Base-by-base conservation (phyloP, 2,888 invertebrate genomes). In the Strigamia crassipes region DNA sequence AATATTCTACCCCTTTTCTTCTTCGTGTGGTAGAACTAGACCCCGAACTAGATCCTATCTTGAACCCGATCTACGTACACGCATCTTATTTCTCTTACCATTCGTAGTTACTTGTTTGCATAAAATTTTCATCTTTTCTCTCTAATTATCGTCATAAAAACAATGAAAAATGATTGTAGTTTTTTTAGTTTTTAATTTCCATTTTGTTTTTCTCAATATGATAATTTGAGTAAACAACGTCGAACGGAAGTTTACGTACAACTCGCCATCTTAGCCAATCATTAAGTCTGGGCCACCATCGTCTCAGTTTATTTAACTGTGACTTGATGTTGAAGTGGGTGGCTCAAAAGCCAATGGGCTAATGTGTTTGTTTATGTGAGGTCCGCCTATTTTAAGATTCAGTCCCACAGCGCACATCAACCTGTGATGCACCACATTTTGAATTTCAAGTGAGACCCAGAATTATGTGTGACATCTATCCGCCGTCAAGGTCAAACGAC, bases 291-390 rank as follows among this genome's bases (percentile, higher is more conserved):
- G 8, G 12, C 73, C 73, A n/a, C 27, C 73, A 31, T 73, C 73
- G 73, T 31, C 27, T 73, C 73, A 31, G 73, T 73, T 73, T 73
- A 73, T 73, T 73, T 73, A 73, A 73, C 73, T 73, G 73, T 73
- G 73, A 73, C 73, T 73, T 73, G 73, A 31, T 73, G 73, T 27
- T 73, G 73, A 73, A 73, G 73, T 73, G 73, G 73, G 73, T 73
- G 73, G 73, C 73, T 73, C 73, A 73, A 73, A 38, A 73, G 73
- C 73, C 73, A 73, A 73, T 73, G 73, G 73, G 73, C 73, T 73
- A 73, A 73, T 73, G 73, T 73, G 73, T 73, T 73, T 73, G 73
- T 73, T 73, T 73, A 73, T 73, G 73, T 73, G 73, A 73, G 73
- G 73, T 73, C 73, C 73, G 73, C 73, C 73, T 73, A 73, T 73